A percentile compares a stretch with the other conserved stretches of the same genome.
These are phyloP conservation scores for Carollia perspicillata DNA, from an alignment of 2,113 vertebrate species.

Conservation along the genomic window DNA sequence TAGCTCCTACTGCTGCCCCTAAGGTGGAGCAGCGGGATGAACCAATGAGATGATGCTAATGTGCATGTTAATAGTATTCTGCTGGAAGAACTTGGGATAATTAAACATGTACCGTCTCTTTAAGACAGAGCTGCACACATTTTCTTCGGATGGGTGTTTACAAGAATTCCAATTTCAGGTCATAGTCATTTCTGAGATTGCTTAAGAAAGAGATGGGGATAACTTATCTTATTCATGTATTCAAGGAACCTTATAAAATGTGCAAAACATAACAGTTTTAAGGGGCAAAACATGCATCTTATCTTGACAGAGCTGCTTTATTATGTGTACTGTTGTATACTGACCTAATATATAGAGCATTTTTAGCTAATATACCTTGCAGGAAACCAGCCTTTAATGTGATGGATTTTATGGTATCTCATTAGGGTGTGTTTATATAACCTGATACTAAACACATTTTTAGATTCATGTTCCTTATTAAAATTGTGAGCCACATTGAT, in stretches of 20 bases:
- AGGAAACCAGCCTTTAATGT: constrained; percentile 86
- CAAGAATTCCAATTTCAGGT: constrained; percentile 89
- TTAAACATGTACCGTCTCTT: constrained; percentile 89
- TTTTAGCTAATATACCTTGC: constrained; percentile 88
- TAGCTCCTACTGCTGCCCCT: constrained; percentile 88
- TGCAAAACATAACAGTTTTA: constrained; percentile 87
- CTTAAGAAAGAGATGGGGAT: constrained; percentile 86
- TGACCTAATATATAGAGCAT: constrained; percentile 87
- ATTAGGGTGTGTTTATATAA: constrained; percentile 89
- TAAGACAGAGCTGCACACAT: constrained; percentile 86
- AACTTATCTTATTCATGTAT: constrained; percentile 89
- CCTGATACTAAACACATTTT: constrained; percentile 85
- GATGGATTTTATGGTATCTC: constrained; percentile 89
- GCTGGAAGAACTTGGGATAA: constrained; percentile 87
- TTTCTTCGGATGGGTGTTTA: constrained; percentile 89
- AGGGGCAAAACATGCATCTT: constrained; percentile 85
- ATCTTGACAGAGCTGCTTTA: constrained; percentile 85
- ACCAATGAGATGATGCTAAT: constrained; percentile 89
- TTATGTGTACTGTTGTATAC: constrained; percentile 83
- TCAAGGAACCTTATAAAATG: constrained; percentile 89
- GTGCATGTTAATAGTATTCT: constrained; percentile 88
- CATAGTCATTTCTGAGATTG: constrained; percentile 87
- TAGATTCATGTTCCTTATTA: constrained; percentile 88
- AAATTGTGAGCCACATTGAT: constrained; percentile 85
- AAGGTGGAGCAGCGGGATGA: constrained; percentile 88